Evolutionary conservation across 2,888 invertebrate genomes (phyloP).

Genomic region (Meteorus cinctellus): DNA sequence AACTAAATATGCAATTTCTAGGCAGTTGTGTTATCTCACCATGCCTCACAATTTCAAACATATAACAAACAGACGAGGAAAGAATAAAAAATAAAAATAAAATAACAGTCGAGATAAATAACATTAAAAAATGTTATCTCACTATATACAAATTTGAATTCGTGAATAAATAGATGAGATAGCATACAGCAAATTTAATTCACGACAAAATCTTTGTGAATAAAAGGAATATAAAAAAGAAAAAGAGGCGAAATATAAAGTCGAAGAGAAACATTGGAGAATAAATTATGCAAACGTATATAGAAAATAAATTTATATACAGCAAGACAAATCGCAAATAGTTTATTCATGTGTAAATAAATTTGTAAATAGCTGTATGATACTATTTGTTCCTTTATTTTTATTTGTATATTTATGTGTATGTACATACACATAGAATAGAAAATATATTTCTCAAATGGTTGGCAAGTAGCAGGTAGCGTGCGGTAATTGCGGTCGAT

Average conservation of each 20-base stretch:
- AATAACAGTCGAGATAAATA: background rate
- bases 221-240: background rate
- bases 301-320: background rate
- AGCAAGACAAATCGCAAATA: conserved; percentile 20
- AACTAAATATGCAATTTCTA: conserved; percentile 27
- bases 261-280: background rate
- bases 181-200: no score
- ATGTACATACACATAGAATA: background rate
- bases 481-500: conserved; percentile 64
- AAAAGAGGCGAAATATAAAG: background rate
- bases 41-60: background rate
- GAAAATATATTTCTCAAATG: background rate
- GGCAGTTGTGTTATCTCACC: conserved; percentile 13
- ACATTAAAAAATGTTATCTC: background rate
- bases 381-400: background rate
- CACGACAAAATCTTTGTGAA: background rate
- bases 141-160: background rate
- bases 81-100: conserved; percentile 6
- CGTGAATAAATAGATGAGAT: no score
- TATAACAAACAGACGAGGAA: background rate
- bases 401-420: background rate
- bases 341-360: conserved; percentile 11
- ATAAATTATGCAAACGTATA: background rate
- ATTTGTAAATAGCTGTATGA: conserved; percentile 16
- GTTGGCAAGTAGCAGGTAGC: conserved; percentile 43